Evolutionary conservation across 1,140 invertebrate genomes (phyloP).

Genomic region (Papilio dardanus): DNA sequence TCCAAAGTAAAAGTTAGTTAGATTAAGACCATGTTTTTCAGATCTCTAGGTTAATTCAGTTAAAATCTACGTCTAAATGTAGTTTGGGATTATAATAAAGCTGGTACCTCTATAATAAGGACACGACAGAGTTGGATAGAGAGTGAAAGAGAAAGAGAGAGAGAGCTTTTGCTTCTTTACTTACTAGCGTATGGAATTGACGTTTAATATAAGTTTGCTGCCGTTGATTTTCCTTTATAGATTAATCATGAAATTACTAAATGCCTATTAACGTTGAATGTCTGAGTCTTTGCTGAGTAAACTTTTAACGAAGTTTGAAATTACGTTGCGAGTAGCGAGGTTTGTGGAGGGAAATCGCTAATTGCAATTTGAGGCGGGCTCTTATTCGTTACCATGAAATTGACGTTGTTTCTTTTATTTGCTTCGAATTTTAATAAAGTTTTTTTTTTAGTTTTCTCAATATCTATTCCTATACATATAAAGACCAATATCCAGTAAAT

Average conservation of each 20-base stretch:
- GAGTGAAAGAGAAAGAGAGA: not conserved
- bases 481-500: too few species aligned
- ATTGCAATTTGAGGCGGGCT: slow-evolving; percentile 9
- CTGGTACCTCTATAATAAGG: too few species aligned
- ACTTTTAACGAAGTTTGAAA: slow-evolving; percentile 14
- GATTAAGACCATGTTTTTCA: too few species aligned
- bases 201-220: not conserved
- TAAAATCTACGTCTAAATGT: too few species aligned
- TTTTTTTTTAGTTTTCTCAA: not conserved
- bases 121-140: too few species aligned
- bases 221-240: not conserved
- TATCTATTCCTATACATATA: not conserved
- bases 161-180: too few species aligned
- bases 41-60: too few species aligned
- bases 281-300: slow-evolving; percentile 8
- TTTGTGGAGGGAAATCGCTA: slow-evolving; percentile 12
- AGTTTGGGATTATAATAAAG: too few species aligned
- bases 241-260: not conserved
- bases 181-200: not conserved
- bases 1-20: too few species aligned
- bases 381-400: slow-evolving; percentile 6
- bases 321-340: slow-evolving; percentile 3
- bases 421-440: not conserved
- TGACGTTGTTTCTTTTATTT: not conserved
- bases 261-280: slow-evolving; percentile 1